Percentiles rank a stretch among this genome's conserved stretches.
phyloP scores from a whole-genome alignment of 2,888 invertebrate genomes.

The Neuroscelio doddi region DNA sequence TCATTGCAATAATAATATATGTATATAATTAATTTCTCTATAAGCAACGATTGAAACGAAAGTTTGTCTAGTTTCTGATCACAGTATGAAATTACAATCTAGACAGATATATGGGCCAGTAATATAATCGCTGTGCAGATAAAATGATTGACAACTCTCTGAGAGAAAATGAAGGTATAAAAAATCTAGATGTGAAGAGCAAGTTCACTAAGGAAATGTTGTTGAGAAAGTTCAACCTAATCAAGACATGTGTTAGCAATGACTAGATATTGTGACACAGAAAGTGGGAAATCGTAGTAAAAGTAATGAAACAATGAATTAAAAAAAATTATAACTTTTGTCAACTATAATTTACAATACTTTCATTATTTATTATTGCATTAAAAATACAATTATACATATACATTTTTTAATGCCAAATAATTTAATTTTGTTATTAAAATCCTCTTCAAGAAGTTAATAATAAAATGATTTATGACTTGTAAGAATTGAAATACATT shows the following conservation, averaged over 20 bases:
- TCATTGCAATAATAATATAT: neutral
- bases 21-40: constrained; percentile 21
- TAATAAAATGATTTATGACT: no score
- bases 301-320: no score
- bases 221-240: constrained; percentile 28
- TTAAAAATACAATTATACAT: no score
- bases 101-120: constrained; percentile 31
- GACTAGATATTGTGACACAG: constrained; percentile 1
- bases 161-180: constrained; percentile 30
- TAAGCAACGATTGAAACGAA: constrained; percentile 26
- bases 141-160: constrained; percentile 43
- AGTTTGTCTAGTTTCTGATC: constrained; percentile 25
- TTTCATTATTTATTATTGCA: no score
- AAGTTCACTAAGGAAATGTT: constrained; percentile 21
- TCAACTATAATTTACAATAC: no score
- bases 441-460: no score
- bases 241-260: constrained; percentile 16
- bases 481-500: no score
- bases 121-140: constrained; percentile 21
- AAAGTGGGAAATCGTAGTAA: constrained; percentile 18
- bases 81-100: constrained; percentile 21
- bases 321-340: no score
- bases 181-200: constrained; percentile 23
- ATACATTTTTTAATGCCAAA: no score
- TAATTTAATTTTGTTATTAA: no score